These are phyloP conservation scores for Botia almorhae DNA, from an alignment of 2,797 vertebrate species.

Conservation along the genomic window DNA sequence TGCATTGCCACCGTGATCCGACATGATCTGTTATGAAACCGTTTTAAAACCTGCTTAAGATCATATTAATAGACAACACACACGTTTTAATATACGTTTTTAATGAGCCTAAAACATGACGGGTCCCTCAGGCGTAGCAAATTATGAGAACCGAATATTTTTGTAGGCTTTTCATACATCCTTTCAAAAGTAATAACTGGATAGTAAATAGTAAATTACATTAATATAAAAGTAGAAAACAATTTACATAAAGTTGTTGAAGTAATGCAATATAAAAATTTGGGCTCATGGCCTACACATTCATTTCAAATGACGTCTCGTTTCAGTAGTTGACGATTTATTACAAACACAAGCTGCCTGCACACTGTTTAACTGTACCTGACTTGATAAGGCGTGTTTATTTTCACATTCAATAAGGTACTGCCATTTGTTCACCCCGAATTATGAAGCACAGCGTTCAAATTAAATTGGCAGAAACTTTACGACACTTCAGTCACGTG, in stretches of 20 bases:
- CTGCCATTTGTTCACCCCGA: background rate
- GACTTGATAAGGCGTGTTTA: background rate
- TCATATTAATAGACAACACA: background rate
- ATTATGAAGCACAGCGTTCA: background rate
- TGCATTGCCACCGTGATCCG: conserved; percentile 21
- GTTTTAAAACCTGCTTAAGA: background rate
- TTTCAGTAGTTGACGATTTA: background rate
- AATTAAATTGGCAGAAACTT: background rate
- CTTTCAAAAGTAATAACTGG: background rate
- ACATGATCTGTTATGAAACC: background rate
- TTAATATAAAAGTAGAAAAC: background rate
- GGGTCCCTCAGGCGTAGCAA: background rate
- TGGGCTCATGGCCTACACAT: background rate
- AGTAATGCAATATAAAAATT: background rate
- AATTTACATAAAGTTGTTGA: background rate
- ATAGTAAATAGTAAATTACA: background rate
- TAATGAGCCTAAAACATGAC: no score
- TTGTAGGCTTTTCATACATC: background rate
- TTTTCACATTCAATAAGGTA: background rate
- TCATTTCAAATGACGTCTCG: background rate
- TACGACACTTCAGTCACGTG: conserved; percentile 6
- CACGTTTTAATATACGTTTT: background rate
- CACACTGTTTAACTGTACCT: conserved; percentile 8
- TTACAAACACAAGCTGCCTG: background rate
- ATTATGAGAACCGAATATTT: background rate